Evolutionary conservation across 2,113 vertebrate species (phyloP).

Genomic region (Stegastes partitus): DNA sequence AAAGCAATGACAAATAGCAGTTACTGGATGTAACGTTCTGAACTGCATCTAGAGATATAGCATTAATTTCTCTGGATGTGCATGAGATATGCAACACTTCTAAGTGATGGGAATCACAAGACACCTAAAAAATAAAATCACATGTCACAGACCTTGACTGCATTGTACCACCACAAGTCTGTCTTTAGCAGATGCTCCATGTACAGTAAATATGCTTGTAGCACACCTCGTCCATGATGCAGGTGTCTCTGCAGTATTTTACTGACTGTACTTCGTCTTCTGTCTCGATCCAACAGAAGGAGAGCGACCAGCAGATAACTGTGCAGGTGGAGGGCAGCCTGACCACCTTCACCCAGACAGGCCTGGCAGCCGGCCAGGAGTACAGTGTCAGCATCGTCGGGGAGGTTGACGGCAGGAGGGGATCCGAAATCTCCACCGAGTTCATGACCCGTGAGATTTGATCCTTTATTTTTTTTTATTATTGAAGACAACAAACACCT

Average conservation of each 20-base stretch:
- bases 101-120: no score
- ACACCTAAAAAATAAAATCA: no score
- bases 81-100: no score
- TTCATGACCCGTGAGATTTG: conserved; percentile 82
- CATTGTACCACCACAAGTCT: no score
- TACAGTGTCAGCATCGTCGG: conserved; percentile 81
- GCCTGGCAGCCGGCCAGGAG: conserved; percentile 83
- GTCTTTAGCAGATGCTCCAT: no score
- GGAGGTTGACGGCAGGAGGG: conserved; percentile 68
- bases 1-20: no score
- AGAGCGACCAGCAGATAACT: conserved; percentile 67
- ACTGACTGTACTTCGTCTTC: neutral
- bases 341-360: conserved; percentile 79
- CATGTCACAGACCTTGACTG: no score
- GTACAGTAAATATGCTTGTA: no score
- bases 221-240: no score
- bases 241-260: neutral
- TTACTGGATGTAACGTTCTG: no score
- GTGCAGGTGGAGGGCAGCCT: conserved; percentile 68
- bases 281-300: conserved; percentile 71
- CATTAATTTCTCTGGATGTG: no score
- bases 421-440: conserved; percentile 61
- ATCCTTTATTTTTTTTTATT: neutral
- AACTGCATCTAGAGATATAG: no score
- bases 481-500: neutral